Conservation (phyloP, 2,797 vertebrate genomes). For the Melanogrammus aeglefinus region DNA sequence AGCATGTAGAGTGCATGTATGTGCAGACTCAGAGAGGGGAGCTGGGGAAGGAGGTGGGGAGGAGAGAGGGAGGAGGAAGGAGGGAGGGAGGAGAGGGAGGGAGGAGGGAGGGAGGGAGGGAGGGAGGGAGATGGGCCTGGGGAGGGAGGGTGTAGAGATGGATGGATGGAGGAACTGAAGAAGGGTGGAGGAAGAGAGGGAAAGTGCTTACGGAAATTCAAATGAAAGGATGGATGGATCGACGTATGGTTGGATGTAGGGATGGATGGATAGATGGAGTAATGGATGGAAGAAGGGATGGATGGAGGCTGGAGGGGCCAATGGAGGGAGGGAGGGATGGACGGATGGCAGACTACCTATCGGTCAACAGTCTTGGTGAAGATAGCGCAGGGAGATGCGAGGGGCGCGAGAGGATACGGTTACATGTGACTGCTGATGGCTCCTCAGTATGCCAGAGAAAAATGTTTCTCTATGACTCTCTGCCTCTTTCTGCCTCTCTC, state of each 20-base stretch:
- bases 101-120: constrained; percentile 17
- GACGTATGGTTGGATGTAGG: neutral
- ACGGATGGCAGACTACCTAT: neutral
- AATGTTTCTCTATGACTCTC: constrained; percentile 18
- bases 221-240: neutral
- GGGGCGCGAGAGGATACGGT: constrained; percentile 6
- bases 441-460: constrained; percentile 62
- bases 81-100: constrained; percentile 23
- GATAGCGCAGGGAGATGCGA: constrained; percentile 60
- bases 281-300: neutral
- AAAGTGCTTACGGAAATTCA: neutral
- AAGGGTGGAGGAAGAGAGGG: constrained; percentile 5
- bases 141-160: neutral
- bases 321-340: neutral
- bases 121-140: no score
- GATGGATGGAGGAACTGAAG: constrained; percentile 21
- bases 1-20: constrained; percentile 6
- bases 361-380: constrained; percentile 56
- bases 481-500: neutral
- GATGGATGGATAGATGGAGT: neutral
- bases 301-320: neutral
- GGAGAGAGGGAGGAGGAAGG: constrained; percentile 20
- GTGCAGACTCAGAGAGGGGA: constrained; percentile 1
- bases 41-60: neutral
- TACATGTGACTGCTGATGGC: constrained; percentile 63